phyloP scores from a whole-genome alignment of 2,113 vertebrate species.

The Oriolus oriolus region DNA sequence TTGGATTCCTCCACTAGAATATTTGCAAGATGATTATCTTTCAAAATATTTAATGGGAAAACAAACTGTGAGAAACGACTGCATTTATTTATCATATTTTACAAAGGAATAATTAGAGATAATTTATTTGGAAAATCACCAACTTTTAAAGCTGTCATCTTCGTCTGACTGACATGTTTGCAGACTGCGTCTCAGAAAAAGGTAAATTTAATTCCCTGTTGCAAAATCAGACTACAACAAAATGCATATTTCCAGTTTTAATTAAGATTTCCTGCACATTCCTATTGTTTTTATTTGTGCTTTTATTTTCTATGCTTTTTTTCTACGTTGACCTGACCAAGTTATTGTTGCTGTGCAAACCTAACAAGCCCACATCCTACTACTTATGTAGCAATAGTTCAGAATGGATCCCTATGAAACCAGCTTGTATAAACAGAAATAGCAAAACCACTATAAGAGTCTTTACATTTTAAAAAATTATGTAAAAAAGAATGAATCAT shows the following conservation, averaged over 20 bases:
- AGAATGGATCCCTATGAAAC: background rate
- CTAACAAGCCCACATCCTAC: background rate
- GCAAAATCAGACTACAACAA: background rate
- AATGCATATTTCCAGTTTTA: background rate
- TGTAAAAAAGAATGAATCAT: background rate
- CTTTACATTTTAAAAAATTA: background rate
- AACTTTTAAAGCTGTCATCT: background rate
- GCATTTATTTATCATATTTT: background rate
- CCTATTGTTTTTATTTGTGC: rapidly evolving
- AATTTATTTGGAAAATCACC: background rate
- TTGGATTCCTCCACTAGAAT: background rate
- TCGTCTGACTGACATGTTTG: background rate
- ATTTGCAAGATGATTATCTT: background rate
- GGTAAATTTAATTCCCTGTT: background rate
- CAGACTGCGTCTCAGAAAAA: background rate
- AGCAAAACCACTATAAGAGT: background rate
- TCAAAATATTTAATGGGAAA: background rate
- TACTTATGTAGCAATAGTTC: background rate
- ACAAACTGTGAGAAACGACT: background rate
- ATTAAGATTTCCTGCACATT: background rate
- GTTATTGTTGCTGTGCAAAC: background rate
- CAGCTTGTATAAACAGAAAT: background rate
- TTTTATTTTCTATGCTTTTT: background rate
- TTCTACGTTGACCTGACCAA: background rate
- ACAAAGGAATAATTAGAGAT: background rate